These are phyloP conservation scores for Leucophenga varia DNA, from an alignment of 1,140 invertebrate species.

Conservation along the genomic window DNA sequence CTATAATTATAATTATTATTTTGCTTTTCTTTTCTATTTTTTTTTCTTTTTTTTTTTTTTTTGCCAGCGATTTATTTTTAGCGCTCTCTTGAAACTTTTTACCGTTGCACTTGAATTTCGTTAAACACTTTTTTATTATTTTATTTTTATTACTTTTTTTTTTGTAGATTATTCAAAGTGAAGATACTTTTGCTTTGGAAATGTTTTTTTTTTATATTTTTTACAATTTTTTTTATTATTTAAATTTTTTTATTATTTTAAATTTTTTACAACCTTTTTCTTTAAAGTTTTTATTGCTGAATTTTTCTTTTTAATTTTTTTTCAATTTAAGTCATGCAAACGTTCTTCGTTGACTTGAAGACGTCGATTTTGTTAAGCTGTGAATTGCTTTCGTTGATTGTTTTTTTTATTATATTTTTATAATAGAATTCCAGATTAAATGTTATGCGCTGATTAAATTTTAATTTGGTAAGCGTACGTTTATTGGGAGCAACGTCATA, in stretches of 20 bases:
- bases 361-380: constrained; percentile 24
- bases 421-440: constrained; percentile 41
- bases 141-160: too few relatives aligned
- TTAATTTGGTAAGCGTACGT: constrained; percentile 32
- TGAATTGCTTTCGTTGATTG: constrained; percentile 20
- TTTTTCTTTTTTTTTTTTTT: constrained; percentile 13
- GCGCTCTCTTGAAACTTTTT: too few relatives aligned
- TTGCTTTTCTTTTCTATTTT: constrained; percentile 20
- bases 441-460: constrained; percentile 35
- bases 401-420: constrained; percentile 45
- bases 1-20: too few relatives aligned
- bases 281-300: not conserved
- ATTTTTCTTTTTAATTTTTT: constrained; percentile 1
- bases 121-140: constrained; percentile 11
- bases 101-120: not conserved
- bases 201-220: too few relatives aligned
- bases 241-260: not conserved
- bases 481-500: constrained; percentile 9
- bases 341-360: constrained; percentile 33
- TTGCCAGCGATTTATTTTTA: constrained; percentile 10
- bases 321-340: constrained; percentile 34
- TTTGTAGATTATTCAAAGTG: too few relatives aligned
- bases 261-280: not conserved
- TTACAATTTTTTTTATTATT: not conserved
- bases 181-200: too few relatives aligned